Conservation (phyloP, 2,113 vertebrate genomes). For the Hemicordylus capensis region DNA sequence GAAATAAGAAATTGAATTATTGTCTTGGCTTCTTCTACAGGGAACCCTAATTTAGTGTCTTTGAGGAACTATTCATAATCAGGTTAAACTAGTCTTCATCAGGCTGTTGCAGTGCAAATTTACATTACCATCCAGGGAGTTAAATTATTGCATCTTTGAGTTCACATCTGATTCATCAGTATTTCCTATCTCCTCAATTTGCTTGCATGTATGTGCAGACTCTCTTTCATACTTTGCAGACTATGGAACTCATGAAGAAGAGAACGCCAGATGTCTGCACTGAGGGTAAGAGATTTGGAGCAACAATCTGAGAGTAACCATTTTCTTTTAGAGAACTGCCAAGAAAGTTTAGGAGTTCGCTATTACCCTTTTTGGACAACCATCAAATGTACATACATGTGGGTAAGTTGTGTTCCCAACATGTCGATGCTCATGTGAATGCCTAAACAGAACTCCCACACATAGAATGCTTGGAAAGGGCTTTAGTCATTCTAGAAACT, state of each 20-base stretch:
- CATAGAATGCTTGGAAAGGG: too few relatives aligned
- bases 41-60: background rate
- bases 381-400: too few relatives aligned
- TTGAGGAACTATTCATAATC: background rate
- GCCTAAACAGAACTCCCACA: too few relatives aligned
- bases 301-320: constrained; percentile 57
- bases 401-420: too few relatives aligned
- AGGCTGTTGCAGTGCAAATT: background rate
- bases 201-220: background rate
- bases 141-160: background rate
- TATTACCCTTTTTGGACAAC: too few relatives aligned
- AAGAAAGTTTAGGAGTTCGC: background rate
- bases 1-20: background rate
- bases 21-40: background rate
- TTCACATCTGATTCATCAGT: background rate
- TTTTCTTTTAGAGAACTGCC: constrained; percentile 35
- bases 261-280: constrained; percentile 61
- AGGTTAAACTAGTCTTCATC: background rate
- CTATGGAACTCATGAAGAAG: constrained; percentile 31
- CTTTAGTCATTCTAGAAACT: constrained; percentile 19
- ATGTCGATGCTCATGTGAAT: too few relatives aligned
- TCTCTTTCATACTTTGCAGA: background rate
- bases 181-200: background rate
- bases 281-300: constrained; percentile 63
- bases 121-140: background rate